Evolutionary conservation across 2,888 invertebrate genomes (phyloP).

Genomic region (Salticus scenicus): DNA sequence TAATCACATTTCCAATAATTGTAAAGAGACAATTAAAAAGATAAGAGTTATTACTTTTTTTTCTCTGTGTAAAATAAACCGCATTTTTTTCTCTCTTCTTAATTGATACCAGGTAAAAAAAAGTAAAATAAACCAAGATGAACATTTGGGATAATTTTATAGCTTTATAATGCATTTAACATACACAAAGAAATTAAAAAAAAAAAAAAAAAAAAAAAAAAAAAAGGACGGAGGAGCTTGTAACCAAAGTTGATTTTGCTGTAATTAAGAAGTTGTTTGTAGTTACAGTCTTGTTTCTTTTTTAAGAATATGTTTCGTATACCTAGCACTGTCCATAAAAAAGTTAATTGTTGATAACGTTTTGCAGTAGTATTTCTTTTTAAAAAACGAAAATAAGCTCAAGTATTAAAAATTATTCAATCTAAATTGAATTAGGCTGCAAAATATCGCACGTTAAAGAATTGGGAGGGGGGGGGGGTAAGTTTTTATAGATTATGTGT

Average conservation of each 20-base stretch:
- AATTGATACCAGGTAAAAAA: neutral
- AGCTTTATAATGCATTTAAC: constrained; percentile 12
- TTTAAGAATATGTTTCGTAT: no score
- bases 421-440: no score
- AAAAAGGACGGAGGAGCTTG: neutral
- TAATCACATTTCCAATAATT: constrained; percentile 47
- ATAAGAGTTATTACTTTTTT: neutral
- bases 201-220: neutral
- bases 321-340: no score
- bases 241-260: neutral
- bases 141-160: neutral
- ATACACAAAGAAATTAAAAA: neutral
- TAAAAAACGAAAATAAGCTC: no score
- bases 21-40: constrained; percentile 23
- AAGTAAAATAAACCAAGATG: neutral
- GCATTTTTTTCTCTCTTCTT: neutral
- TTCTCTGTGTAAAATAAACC: neutral
- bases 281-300: no score
- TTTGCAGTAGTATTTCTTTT: no score
- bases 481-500: no score
- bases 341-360: no score
- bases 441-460: no score
- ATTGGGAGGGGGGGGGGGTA: no score
- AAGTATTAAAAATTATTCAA: no score
- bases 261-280: neutral